Conservation (phyloP, 2,888 invertebrate genomes). For the Hydriomena furcata region DNA sequence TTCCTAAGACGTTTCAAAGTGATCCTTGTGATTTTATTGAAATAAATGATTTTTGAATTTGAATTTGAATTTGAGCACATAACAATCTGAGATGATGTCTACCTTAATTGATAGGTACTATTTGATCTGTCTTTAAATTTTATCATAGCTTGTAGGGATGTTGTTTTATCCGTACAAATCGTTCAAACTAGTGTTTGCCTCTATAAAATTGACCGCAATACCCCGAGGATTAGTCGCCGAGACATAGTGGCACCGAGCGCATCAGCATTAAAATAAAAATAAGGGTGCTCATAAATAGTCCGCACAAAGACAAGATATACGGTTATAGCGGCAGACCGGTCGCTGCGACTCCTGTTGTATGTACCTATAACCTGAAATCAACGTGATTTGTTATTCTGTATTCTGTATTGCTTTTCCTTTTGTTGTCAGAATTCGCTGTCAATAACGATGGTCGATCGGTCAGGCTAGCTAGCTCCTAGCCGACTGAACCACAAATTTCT, state of each 20-base stretch:
- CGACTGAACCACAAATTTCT: no score
- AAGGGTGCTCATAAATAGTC: constrained; percentile 77
- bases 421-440: constrained; percentile 11
- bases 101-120: no score
- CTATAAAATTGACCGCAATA: constrained; percentile 9
- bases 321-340: constrained; percentile 72
- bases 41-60: no score
- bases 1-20: no score
- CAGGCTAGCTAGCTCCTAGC: no score
- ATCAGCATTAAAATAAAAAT: constrained; percentile 84
- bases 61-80: no score
- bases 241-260: constrained; percentile 77
- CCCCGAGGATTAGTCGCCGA: constrained; percentile 57
- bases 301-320: constrained; percentile 81
- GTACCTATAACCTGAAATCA: constrained; percentile 36
- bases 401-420: constrained; percentile 2
- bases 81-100: no score
- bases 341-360: constrained; percentile 41
- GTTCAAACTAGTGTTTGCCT: background rate
- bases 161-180: no score
- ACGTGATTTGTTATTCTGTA: constrained; percentile 28
- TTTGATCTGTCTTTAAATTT: no score
- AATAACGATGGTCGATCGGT: background rate
- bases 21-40: no score
- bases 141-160: no score